Evolutionary conservation across 2,888 invertebrate species (phyloP), one percentile per base, ranked within the genome.

Genomic region (Aleiodes leptofemur): DNA sequence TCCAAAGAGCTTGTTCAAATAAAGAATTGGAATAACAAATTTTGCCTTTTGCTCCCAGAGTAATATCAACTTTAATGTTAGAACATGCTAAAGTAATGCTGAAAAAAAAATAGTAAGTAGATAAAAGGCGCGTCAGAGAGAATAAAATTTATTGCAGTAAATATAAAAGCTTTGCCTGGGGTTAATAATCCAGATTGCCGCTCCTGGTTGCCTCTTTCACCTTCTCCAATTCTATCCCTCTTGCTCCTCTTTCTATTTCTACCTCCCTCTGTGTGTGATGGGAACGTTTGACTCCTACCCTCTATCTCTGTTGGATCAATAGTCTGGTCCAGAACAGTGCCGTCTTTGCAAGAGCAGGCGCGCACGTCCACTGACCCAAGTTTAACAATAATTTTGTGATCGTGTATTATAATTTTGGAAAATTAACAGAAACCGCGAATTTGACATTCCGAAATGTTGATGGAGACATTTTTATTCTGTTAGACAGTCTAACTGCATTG

Each of bases 261-360:
- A 53, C 55, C 73, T 76, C 70, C 7, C 72, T 73, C 68, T 6
- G 34, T 34, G 34, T 23, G 56, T 71, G 72, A 73, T 69, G 80
- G 77, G 68, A 74, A 61, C 61, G 55, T 61, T 59, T 59, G 38
- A 61, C 50, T 61, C 59, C 68, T 69, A 74, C 74, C 74, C 73
- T 74, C 74, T 73, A 56, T 76, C 82, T 78, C 74, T 78, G 76
- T 76, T 77, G 85, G 87, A 88, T 88, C 88, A 87, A 88, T 88
- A 88, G 84, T 85, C 84, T 83, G 85, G 85, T 85, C 84, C 85
- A 81, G 82, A 83, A 81, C 84, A 84, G 82, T 82, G 83, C 83
- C 86, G 85, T 82, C 70, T 78, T 80, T 81, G 78, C 78, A 77
- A 74, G 77, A 74, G 74, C 55, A 75, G 73, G 71, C 74, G 69